Base-by-base conservation (phyloP, 2,113 vertebrate species). In the Triplophysa dalaica region DNA sequence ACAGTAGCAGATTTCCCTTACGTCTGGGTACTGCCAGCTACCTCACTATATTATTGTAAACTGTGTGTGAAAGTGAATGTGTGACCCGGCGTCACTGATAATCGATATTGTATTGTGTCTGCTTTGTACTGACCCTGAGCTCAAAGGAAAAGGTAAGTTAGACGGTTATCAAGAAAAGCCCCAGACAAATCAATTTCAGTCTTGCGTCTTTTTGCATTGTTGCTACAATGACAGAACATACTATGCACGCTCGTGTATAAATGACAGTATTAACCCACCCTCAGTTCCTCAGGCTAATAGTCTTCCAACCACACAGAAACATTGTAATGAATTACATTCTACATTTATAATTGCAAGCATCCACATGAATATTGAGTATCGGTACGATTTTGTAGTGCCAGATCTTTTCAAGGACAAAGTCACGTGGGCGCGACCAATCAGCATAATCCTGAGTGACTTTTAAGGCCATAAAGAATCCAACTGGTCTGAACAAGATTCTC, bases 321-420 rank as follows among this genome's bases (percentile, higher is more conserved):
- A 48, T 48, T 21, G 19, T 75, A 21, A 73, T 58, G 9, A 48
- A 75, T 75, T 63, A 75, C 19, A 26, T 21, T 45, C 58, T 45
- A 75, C 73, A 75, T 73, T 26, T 29, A 73, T 73, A 73, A 60
- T 73, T n/a, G 8, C 26, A 29, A 72, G 26, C 38, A 73, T 73
- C n/a, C 12, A 1, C 13, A 43, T 48, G 41, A 58, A 19, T 26
- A 62, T 11, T 7, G 1, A 63, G 72, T 26, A 29, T 8, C 56
- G 8, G 22, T 74, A 41, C 61, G 29, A 63, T 41, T 17, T 24
- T n/a, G 33, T 60, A 73, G 43, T 43, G 52, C 19, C 5, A 2
- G 22, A 63, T 64, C 74, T 50, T 64, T 64, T 76, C 61, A 76
- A 76, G 74, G 61, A 64, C 74, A 64, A 19, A 33, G 41, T 52